phyloP scores from a whole-genome alignment of 2,888 invertebrate genomes.

The Bombylius major region DNA sequence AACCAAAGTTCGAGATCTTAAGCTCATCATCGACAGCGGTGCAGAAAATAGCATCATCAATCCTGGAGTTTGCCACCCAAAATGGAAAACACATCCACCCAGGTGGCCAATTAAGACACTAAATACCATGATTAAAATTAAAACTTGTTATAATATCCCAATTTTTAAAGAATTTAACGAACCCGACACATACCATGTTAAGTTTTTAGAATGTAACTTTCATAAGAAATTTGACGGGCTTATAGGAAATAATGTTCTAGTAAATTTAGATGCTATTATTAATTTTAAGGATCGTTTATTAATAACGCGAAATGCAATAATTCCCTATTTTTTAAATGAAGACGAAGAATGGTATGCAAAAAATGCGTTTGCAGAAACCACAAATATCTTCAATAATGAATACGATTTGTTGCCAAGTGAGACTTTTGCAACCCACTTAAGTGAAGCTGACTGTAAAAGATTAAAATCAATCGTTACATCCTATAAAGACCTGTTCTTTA shows the following conservation, averaged over 20 bases:
- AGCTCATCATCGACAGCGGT: conserved; percentile 2
- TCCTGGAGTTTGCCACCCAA: neutral
- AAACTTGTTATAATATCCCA: neutral
- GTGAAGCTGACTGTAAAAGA: neutral
- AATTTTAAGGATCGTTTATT: neutral
- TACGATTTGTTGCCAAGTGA: neutral
- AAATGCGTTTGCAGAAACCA: neutral
- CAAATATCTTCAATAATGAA: neutral
- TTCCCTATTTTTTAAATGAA: neutral
- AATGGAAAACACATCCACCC: conserved; percentile 4
- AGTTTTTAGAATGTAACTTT: conserved; percentile 3
- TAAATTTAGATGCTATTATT: neutral
- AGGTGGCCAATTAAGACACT: neutral
- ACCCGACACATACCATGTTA: neutral
- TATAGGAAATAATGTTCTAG: conserved; percentile 5
- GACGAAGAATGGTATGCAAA: neutral
- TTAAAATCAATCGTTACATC: neutral
- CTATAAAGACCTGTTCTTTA: neutral
- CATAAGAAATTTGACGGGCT: conserved; percentile 4
- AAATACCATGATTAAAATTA: neutral
- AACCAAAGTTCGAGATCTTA: neutral
- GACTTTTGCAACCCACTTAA: neutral
- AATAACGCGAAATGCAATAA: neutral
- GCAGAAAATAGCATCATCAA: conserved; percentile 7
- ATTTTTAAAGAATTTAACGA: conserved; percentile 2